A percentile compares a stretch with the other conserved stretches of the same genome.
Evolutionary conservation across 2,797 vertebrate species (phyloP).

Genomic region (Oreochromis grahami): DNA sequence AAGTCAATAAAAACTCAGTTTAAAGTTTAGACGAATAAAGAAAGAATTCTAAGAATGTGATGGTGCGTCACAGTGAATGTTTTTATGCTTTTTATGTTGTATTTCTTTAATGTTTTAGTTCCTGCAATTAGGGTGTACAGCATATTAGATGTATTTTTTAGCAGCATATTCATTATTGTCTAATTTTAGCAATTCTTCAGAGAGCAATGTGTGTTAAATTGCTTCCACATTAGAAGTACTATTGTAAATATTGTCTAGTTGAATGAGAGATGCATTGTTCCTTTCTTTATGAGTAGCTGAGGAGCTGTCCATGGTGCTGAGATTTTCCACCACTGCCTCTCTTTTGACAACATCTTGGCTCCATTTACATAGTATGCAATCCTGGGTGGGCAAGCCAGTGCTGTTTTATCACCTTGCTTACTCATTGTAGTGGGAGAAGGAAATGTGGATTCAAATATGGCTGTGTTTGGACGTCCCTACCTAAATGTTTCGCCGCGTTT

Average conservation of each 20-base stretch:
- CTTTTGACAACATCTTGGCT: slow-evolving; percentile 12
- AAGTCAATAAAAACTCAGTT: background rate
- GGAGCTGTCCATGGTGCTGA: slow-evolving; percentile 31
- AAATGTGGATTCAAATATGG: slow-evolving; percentile 31
- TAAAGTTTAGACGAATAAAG: background rate
- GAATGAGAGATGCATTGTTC: background rate
- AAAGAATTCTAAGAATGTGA: background rate
- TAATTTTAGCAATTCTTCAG: background rate
- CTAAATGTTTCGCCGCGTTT: background rate
- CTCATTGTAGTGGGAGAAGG: slow-evolving; percentile 20
- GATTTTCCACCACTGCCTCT: background rate
- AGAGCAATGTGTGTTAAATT: background rate
- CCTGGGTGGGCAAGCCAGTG: background rate
- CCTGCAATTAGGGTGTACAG: background rate
- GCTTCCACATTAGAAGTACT: background rate
- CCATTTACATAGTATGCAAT: slow-evolving; percentile 9
- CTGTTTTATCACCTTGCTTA: slow-evolving; percentile 28
- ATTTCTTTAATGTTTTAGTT: background rate
- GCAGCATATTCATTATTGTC: background rate
- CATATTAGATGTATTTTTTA: background rate
- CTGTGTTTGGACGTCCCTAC: slow-evolving; percentile 31
- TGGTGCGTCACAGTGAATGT: background rate
- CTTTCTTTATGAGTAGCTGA: background rate
- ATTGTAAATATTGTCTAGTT: background rate
- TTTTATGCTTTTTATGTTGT: background rate